Conservation (phyloP, 2,797 vertebrate species). For the Enteromius viviparus region DNA sequence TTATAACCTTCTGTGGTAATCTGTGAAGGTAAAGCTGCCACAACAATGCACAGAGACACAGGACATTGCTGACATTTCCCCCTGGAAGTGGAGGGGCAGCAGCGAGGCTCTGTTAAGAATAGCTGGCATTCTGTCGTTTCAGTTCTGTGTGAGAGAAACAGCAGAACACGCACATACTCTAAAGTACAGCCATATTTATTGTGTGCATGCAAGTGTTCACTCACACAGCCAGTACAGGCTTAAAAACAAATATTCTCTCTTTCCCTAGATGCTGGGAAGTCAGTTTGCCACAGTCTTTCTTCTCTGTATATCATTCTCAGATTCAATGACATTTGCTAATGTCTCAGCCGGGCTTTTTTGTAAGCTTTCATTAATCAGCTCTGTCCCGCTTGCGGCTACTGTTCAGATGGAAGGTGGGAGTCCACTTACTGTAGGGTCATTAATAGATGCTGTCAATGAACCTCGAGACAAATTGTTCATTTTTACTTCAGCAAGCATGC, state of each 20-base stretch:
- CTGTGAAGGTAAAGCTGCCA: not conserved
- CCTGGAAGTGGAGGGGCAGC: not conserved
- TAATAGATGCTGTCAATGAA: constrained; percentile 14
- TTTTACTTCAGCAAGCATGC: not conserved
- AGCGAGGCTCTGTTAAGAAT: constrained; percentile 24
- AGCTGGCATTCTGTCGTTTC: constrained; percentile 1
- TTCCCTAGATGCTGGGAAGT: not conserved
- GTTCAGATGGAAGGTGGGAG: constrained; percentile 17
- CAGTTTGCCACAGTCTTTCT: not conserved
- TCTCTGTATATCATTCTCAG: constrained; percentile 12
- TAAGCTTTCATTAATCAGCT: constrained; percentile 15
- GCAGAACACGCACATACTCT: not conserved
- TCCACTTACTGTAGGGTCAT: constrained; percentile 25
- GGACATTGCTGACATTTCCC: constrained; percentile 42
- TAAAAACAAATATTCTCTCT: constrained; percentile 2
- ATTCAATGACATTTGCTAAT: constrained; percentile 34
- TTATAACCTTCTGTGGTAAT: constrained; percentile 11
- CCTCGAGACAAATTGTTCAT: constrained; percentile 4
- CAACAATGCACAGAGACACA: constrained; percentile 9
- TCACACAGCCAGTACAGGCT: not conserved
- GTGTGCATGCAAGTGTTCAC: not conserved
- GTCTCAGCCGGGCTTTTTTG: not conserved
- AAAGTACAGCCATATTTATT: not conserved
- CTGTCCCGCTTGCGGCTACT: not conserved
- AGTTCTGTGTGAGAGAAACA: constrained; percentile 16